Evolutionary conservation across 2,888 invertebrate species (phyloP).

Genomic region (Hyalella azteca): DNA sequence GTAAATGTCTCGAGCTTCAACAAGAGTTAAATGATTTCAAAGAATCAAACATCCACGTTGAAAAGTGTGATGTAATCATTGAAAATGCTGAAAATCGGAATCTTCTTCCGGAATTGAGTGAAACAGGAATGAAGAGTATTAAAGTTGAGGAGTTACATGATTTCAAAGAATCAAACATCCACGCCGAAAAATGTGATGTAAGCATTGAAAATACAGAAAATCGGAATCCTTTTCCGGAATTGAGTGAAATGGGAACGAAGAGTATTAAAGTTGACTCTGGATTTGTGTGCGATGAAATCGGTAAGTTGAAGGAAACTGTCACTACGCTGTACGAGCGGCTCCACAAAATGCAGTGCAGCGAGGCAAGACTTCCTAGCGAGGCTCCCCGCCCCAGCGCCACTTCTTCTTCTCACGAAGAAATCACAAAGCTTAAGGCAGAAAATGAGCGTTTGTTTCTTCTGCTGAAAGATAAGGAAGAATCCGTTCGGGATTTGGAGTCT

Average conservation of each 20-base stretch:
- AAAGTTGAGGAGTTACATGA: not conserved
- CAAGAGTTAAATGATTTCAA: not conserved
- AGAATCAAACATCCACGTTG: not conserved
- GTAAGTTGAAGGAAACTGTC: no score
- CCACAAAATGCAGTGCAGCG: no score
- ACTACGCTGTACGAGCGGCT: no score
- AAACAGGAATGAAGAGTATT: no score
- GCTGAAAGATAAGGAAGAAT: not conserved
- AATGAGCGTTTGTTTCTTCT: not conserved
- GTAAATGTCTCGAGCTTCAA: not conserved
- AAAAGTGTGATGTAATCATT: not conserved
- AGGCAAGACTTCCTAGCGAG: no score
- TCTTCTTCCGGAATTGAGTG: no score
- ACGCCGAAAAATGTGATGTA: not conserved
- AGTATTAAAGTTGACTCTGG: no score
- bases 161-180: not conserved
- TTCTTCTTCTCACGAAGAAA: no score
- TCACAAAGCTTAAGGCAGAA: not conserved
- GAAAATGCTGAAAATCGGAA: not conserved
- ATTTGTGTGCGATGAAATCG: no score
- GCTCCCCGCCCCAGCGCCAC: no score
- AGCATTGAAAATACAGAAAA: not conserved
- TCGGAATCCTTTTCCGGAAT: no score
- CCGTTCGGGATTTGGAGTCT: not conserved
- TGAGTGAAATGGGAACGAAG: no score